Evolutionary conservation across 2,888 invertebrate species (phyloP), one percentile per base, ranked within the genome.

Genomic region (Oscheius onirici): DNA sequence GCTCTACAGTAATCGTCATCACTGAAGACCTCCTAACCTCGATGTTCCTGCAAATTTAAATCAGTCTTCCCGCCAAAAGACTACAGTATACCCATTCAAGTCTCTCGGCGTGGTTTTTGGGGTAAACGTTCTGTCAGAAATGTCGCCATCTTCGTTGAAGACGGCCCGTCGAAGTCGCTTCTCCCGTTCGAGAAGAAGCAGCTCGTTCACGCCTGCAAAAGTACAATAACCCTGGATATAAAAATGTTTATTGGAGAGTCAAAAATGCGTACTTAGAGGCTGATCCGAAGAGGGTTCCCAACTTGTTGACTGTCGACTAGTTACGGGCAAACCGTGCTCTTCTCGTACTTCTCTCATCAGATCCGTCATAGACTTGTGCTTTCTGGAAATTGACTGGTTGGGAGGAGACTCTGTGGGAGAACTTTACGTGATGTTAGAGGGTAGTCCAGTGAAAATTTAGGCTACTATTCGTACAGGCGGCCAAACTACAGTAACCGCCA

Each of bases 111-210:
- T 11, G 15, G 13, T 10, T 63, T 63, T 63, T n/a, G 63, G 63
- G 2, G 68, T 57, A 24, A 55, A 46, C 15, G 63, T 63, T 41
- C 70, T 41, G 6, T 26, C 28, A n/a, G 40, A 40, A 11, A 61
- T 70, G 28, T 70, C 70, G 10, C 70, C 63, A 13, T 70, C 61
- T 24, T 63, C 61, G 22, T 63, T 70, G 51, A 69, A 69, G 1
- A 69, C 69, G 2, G 69, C 69, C 17, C 49, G n/a, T 49, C 63
- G 24, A 13, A 63, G 49, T 2, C 44, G 67, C 58, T 58, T 46
- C 44, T 54, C 58, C 34, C 60, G 20, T 20, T 63, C 63, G 15
- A 17, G n/a, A 1, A 63, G 49, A 26, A 63, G 49, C n/a, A 63
- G 49, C 34, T 63, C 63, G 46, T 49, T 63, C 28, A 63, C 63